Evolutionary conservation across 2,797 vertebrate species (phyloP), one percentile per base, ranked within the genome.

Genomic region (Rhabdophis nuchalis): DNA sequence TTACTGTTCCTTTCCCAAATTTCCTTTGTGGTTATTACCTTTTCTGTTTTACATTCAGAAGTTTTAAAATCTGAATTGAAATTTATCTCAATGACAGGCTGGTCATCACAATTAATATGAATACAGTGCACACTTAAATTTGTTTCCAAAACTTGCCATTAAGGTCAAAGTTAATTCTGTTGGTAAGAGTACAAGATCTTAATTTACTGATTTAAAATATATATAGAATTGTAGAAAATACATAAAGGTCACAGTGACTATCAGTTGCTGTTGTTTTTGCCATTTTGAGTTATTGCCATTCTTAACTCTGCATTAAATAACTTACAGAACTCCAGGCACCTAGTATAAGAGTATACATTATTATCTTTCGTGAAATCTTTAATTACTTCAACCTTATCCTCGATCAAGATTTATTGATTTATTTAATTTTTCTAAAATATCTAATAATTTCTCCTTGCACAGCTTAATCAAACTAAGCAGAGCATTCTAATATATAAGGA

Each of bases 341-440:
- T 13, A 61, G 52, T 23, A 36, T 50, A 60, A 57, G 41, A 46
- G 56, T 56, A 57, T 57, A 57, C 20, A 57, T 57, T 52, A 86
- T 52, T 91, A 85, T 50, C n/a, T 36, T 91, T 87, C 58, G 41
- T 36, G 18, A 36, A 16, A 53, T 54, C 64, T 60, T 64, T 86
- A 86, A 53, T 87, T 91, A 91, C n/a, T 61, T 91, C 18, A 86
- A 53, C 41, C 12, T 41, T 46, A 46, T 54, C 12, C n/a, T 91
- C 1, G 4, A 64, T 64, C 85, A 91, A 86, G 27, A 91, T n/a
- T n/a, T n/a, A n/a, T n/a, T n/a, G 27, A 61, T 90, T 90, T 90
- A 52, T 52, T 91, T 86, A 52, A 90, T 90, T 90, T 82, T 90
- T 85, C 77, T 85, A n/a, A 86, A 85, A 86, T 52, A 11, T 23